Conservation (phyloP, 2,888 invertebrate species). For the Theretra japonica region DNA sequence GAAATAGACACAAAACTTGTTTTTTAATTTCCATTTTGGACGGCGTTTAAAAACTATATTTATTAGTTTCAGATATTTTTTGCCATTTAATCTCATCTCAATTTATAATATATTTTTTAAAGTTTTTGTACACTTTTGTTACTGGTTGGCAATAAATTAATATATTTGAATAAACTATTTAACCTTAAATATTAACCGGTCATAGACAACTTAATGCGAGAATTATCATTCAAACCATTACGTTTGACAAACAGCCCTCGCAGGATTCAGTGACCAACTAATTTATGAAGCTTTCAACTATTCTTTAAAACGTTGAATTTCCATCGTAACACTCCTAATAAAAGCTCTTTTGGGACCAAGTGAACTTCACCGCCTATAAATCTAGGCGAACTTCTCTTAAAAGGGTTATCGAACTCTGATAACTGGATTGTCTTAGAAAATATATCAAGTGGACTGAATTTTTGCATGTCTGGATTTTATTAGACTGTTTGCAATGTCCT, state of each 20-base stretch:
- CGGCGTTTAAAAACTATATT: too few relatives aligned
- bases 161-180: too few relatives aligned
- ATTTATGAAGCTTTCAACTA: constrained; percentile 31
- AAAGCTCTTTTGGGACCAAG: constrained; percentile 51
- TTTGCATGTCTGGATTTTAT: background rate
- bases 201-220: background rate
- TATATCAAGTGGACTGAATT: constrained; percentile 7
- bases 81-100: too few relatives aligned
- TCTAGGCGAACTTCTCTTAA: constrained; percentile 43
- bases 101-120: too few relatives aligned
- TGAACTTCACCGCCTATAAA: constrained; percentile 57
- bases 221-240: constrained; percentile 21
- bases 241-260: constrained; percentile 20
- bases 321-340: constrained; percentile 41
- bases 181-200: background rate
- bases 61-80: too few relatives aligned
- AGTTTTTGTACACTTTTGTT: too few relatives aligned
- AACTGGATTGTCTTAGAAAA: background rate
- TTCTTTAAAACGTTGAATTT: constrained; percentile 28
- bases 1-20: too few relatives aligned
- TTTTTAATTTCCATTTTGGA: too few relatives aligned
- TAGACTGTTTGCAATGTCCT: background rate
- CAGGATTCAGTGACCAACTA: constrained; percentile 25
- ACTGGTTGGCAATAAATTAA: too few relatives aligned
- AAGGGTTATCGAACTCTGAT: constrained; percentile 42